These are phyloP conservation scores for Apis florea DNA, from an alignment of 1,140 invertebrate species.

Conservation along the genomic window DNA sequence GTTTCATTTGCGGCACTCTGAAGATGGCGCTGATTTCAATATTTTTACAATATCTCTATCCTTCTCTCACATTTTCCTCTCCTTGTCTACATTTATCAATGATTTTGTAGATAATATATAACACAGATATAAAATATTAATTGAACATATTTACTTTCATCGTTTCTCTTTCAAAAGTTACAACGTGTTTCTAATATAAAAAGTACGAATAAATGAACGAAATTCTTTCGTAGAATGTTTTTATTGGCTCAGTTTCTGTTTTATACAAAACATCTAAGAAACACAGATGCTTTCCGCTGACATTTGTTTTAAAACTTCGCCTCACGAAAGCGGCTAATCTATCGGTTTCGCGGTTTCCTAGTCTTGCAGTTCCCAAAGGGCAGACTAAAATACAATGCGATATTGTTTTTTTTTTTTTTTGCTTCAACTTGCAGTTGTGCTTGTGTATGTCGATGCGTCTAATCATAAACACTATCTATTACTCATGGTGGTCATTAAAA, in stretches of 20 bases:
- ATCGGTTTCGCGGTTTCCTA: conserved; percentile 63
- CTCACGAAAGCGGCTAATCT: conserved; percentile 67
- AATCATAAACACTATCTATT: conserved; percentile 35
- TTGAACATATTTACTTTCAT: too few relatives aligned
- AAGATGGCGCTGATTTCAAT: too few relatives aligned
- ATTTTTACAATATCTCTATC: too few relatives aligned
- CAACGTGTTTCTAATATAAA: too few relatives aligned
- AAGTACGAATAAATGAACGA: neutral
- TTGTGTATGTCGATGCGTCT: conserved; percentile 49
- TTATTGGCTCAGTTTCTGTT: conserved; percentile 67
- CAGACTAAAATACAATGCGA: conserved; percentile 55
- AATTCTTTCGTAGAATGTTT: conserved; percentile 57
- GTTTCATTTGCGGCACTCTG: too few relatives aligned
- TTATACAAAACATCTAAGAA: conserved; percentile 74
- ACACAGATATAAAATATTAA: too few relatives aligned
- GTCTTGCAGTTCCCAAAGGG: conserved; percentile 52
- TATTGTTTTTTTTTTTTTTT: conserved; percentile 42
- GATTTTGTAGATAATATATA: too few relatives aligned
- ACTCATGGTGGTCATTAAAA: conserved; percentile 37
- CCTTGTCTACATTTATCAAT: too few relatives aligned
- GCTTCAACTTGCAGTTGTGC: conserved; percentile 47
- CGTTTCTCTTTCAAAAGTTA: too few relatives aligned
- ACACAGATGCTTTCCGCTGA: conserved; percentile 66
- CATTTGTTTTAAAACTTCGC: conserved; percentile 56
- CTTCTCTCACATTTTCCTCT: too few relatives aligned